A percentile compares a stretch with the other conserved stretches of the same genome.
phyloP scores from a whole-genome alignment of 1,140 invertebrate species.

The Microplitis demolitor region DNA sequence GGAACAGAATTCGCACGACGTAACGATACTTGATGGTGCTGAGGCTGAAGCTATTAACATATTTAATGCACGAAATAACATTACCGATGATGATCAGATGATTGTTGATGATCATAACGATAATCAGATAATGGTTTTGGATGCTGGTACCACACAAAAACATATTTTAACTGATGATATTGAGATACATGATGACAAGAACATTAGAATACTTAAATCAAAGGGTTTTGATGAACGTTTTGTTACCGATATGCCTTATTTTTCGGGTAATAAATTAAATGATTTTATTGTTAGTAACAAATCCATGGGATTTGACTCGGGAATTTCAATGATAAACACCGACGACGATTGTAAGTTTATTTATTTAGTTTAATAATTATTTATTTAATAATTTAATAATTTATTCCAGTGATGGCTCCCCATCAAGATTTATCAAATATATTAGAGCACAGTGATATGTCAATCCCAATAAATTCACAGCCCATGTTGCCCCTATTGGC shows the following conservation, averaged over 20 bases:
- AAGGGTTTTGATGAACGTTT: constrained; percentile 50
- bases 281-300: constrained; percentile 49
- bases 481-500: constrained; percentile 32
- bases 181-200: constrained; percentile 52
- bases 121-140: constrained; percentile 50
- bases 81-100: constrained; percentile 24
- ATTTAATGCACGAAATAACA: constrained; percentile 37
- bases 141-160: constrained; percentile 43
- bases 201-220: constrained; percentile 46
- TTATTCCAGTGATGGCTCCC: constrained; percentile 23
- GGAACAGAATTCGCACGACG: constrained; percentile 57
- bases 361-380: background rate
- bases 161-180: constrained; percentile 41
- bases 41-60: constrained; percentile 52
- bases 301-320: constrained; percentile 32
- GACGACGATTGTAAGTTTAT: constrained; percentile 36
- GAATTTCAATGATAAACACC: background rate
- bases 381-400: background rate
- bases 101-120: constrained; percentile 41
- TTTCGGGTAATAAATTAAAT: constrained; percentile 52
- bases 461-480: constrained; percentile 32
- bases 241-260: constrained; percentile 45
- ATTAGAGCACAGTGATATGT: constrained; percentile 36
- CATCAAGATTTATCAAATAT: constrained; percentile 40
- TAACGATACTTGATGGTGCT: constrained; percentile 54